Base-by-base conservation (phyloP, 2,113 vertebrate species). In the Eupsittula cactorum region DNA sequence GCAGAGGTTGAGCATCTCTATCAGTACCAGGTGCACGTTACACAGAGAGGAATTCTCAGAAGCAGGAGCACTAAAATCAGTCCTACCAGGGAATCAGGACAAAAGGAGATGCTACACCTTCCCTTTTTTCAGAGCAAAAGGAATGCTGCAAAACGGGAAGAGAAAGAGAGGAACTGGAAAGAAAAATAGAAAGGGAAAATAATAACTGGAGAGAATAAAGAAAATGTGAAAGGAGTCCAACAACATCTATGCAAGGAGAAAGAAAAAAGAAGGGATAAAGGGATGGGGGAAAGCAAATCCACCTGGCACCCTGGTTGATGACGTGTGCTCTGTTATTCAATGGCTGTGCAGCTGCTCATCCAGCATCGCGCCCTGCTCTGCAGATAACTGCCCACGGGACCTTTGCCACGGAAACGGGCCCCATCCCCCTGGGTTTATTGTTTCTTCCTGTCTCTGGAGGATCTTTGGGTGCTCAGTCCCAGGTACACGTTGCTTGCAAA, bases 401-500 rank as follows among this genome's bases (percentile, higher is more conserved):
- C 52, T 62, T 33, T 62, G 78, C 77, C 94, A 92, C 11, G 84
- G 68, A 84, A 88, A 60, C 17, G 28, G 1, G 24, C 71, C 55
- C 17, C 52, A 15, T 53, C 82, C 70, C 29, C 46, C 8, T 0
- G 7, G 5, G 3, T 74, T 81, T 83, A 35, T 64, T 60, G 79
- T 62, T 83, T 79, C 67, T 50, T 81, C 68, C 71, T 35, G 35
- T 9, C 67, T 24, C 70, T 29, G 39, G 8, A 76, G 57, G 62
- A 20, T 52, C 74, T 35, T 11, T 49, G 63, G 10, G 57, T 4
- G 35, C 1, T 1, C 46, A 16, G 69, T 5, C 24, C 27, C 28
- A 10, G 69, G 49, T 3, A 33, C 27, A 9, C 0, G 0, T 0
- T 27, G 28, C 41, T 59, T n/a, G 52, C 11, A 12, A 81, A 37